Percentiles rank a stretch among this genome's conserved stretches.
Evolutionary conservation across 2,888 invertebrate species (phyloP).

Genomic region (Euzetes globulus): DNA sequence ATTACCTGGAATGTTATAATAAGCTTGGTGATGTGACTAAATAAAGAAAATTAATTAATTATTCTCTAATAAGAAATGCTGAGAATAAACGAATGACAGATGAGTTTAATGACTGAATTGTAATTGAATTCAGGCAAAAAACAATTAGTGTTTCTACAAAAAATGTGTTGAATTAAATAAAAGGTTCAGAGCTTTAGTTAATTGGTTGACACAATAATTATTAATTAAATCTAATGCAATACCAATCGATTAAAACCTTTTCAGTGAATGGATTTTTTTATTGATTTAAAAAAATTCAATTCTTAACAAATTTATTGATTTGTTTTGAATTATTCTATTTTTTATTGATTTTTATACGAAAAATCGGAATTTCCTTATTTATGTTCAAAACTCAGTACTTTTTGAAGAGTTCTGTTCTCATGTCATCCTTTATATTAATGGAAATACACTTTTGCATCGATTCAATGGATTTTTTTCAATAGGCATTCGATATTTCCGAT

Average conservation of each 20-base stretch:
- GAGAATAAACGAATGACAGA: background rate
- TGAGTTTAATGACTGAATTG: background rate
- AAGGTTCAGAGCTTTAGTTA: no score
- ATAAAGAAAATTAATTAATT: background rate
- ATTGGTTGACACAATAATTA: no score
- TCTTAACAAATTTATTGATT: background rate
- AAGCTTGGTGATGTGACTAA: no score
- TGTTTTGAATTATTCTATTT: background rate
- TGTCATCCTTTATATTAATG: conserved; percentile 3
- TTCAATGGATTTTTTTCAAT: conserved; percentile 8
- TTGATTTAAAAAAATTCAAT: no score
- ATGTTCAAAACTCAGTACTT: background rate
- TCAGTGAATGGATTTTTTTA: no score
- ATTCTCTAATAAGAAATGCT: background rate
- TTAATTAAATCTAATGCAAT: no score
- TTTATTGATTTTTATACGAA: background rate
- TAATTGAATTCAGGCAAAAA: background rate
- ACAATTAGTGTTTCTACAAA: background rate
- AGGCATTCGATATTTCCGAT: background rate
- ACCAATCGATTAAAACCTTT: no score
- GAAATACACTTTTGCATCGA: background rate
- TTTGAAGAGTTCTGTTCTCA: background rate
- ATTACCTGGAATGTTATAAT: no score
- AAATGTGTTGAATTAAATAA: no score
- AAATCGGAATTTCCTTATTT: background rate